Base-by-base conservation (phyloP, 1,140 invertebrate genomes). In the Drosophila melanica region DNA sequence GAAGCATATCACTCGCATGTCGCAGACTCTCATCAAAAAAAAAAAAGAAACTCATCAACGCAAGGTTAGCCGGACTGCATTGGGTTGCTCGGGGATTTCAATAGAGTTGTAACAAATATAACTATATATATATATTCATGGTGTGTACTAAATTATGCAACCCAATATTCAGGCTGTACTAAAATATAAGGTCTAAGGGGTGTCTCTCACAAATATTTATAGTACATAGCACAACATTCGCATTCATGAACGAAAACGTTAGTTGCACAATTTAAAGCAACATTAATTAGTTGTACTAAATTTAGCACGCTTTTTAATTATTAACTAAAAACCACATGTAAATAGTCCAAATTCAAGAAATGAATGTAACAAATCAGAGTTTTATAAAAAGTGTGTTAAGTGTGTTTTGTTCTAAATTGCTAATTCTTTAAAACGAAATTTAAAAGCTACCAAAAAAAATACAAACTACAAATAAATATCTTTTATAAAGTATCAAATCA, bases 1-100 rank as follows among this genome's bases (percentile, higher is more conserved):
- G 77, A 87, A 84, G 79, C 76, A 89, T 75, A 87, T 87, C 84
- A 87, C 84, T 87, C 84, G 84, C 84, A 89, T 90, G 53, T 85
- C 53, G 54, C 55, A 84, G 84, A 89, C 85, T 79, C 74, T 77
- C 71, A 77, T 79, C 14, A 59, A n/a, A n/a, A n/a, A n/a, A n/a
- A n/a, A n/a, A n/a, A n/a, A 68, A 57, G 30, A 55, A 54, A 50
- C 65, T 64, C 67, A 84, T 64, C 37, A 75, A 51, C 37, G 48
- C 63, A 57, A 77, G 50, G 14, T 66, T 75, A 12, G 42, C 3
- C 45, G 54, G 57, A 14, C 39, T 62, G 30, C 51, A 50, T 50
- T 65, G 44, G 45, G 30, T 65, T 57, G 37, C 20, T 18, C 14
- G 9, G 12, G 39, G 39, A 30, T 50, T 27, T 48, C 12, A 11